Evolutionary conservation across 1,140 invertebrate genomes (phyloP).

Genomic region (Anadara kagoshimensis): DNA sequence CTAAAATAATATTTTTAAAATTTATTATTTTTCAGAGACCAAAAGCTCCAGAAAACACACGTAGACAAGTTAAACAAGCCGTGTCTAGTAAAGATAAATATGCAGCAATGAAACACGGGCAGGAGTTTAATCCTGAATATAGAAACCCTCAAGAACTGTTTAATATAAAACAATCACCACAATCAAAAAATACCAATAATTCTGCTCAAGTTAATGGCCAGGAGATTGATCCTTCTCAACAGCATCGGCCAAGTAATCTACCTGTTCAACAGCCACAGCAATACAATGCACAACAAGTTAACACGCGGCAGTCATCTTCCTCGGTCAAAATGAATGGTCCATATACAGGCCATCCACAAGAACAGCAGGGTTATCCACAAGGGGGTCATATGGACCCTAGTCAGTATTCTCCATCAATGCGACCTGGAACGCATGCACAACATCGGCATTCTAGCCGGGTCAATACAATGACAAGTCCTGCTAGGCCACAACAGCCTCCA

Average conservation of each 20-base stretch:
- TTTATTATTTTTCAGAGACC: slow-evolving; percentile 47
- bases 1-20: background rate
- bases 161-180: too few species aligned
- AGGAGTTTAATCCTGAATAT: slow-evolving; percentile 52
- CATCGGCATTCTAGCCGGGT: slow-evolving; percentile 4
- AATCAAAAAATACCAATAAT: too few species aligned
- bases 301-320: too few species aligned
- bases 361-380: slow-evolving; percentile 6
- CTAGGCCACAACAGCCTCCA: slow-evolving; percentile 71
- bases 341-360: slow-evolving; percentile 28
- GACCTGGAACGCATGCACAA: too few species aligned
- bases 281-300: too few species aligned
- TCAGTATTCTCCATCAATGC: too few species aligned
- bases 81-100: slow-evolving; percentile 56
- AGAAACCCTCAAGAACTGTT: slow-evolving; percentile 24
- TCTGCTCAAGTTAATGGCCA: too few species aligned
- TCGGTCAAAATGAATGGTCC: slow-evolving; percentile 38
- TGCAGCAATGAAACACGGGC: slow-evolving; percentile 48
- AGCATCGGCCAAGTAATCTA: slow-evolving; percentile 7
- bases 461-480: slow-evolving; percentile 34
- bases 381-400: slow-evolving; percentile 1
- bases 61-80: slow-evolving; percentile 44
- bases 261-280: background rate
- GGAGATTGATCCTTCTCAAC: background rate
- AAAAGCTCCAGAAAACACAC: slow-evolving; percentile 21